These are phyloP conservation scores for Mobula birostris DNA, from an alignment of 2,113 vertebrate species.

Conservation along the genomic window DNA sequence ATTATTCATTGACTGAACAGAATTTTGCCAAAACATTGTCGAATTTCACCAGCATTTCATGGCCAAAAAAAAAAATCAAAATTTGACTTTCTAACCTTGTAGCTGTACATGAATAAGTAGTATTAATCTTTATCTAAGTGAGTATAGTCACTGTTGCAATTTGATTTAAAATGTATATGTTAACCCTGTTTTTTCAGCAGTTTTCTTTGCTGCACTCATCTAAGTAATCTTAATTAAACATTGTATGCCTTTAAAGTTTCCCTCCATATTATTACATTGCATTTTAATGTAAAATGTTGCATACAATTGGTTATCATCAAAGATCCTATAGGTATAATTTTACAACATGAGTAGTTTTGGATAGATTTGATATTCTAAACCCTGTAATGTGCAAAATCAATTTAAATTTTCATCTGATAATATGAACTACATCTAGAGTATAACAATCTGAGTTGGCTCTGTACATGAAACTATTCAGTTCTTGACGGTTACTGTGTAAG, in stretches of 20 bases:
- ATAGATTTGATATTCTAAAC: constrained; percentile 36
- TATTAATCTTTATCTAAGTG: neutral
- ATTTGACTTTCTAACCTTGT: constrained; percentile 7
- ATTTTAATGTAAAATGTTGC: constrained; percentile 37
- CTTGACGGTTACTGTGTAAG: constrained; percentile 1
- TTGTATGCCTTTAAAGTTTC: constrained; percentile 35
- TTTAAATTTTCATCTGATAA: constrained; percentile 38
- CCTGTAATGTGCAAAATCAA: constrained; percentile 37
- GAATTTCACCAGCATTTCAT: constrained; percentile 4
- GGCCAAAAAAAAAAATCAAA: neutral
- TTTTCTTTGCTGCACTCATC: constrained; percentile 14
- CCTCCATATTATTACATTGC: constrained; percentile 31
- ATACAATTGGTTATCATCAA: constrained; percentile 34
- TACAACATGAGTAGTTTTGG: constrained; percentile 26
- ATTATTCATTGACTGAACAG: constrained; percentile 6
- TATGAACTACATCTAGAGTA: constrained; percentile 16
- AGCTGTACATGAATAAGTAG: constrained; percentile 28
- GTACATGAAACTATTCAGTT: constrained; percentile 32
- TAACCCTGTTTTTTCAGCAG: neutral
- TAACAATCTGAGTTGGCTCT: constrained; percentile 35
- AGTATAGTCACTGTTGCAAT: neutral
- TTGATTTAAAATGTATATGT: constrained; percentile 28
- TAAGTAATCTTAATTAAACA: constrained; percentile 32
- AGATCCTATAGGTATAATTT: constrained; percentile 37
- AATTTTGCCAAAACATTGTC: constrained; percentile 34